Percentiles rank a stretch among this genome's conserved stretches.
These are phyloP conservation scores for Anastrepha obliqua DNA, from an alignment of 1,140 invertebrate genomes.

Conservation along the genomic window DNA sequence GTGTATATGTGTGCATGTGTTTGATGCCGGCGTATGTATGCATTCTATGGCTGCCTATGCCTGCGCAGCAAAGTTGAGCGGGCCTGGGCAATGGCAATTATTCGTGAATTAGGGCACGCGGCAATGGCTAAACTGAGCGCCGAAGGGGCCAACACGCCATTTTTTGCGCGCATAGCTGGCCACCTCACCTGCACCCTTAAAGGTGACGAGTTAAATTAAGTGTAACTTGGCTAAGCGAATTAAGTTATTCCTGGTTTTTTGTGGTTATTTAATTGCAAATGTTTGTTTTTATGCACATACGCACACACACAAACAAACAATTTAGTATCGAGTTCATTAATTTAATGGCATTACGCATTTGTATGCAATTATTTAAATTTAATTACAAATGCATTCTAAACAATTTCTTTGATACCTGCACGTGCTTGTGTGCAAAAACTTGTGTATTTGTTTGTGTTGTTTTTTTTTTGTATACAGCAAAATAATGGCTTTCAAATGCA, in stretches of 20 bases:
- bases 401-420: not conserved
- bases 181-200: not conserved
- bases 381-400: slow-evolving; percentile 31
- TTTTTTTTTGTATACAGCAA: not conserved
- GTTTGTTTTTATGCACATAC: not conserved
- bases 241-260: not conserved
- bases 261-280: slow-evolving; percentile 36
- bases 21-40: too few relatives aligned
- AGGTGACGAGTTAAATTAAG: slow-evolving; percentile 44
- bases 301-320: not conserved
- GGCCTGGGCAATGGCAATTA: not conserved
- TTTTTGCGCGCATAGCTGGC: not conserved
- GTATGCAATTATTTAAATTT: slow-evolving; percentile 36
- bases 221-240: slow-evolving; percentile 39
- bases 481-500: too few relatives aligned
- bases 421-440: not conserved
- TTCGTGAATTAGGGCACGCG: not conserved
- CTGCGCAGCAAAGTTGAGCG: not conserved
- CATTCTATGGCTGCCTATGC: not conserved
- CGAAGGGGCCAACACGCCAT: not conserved
- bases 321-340: slow-evolving; percentile 16
- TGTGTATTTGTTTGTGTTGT: not conserved
- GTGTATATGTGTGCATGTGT: not conserved
- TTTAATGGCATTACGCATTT: slow-evolving; percentile 14
- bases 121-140: not conserved